Evolutionary conservation across 2,113 vertebrate species (phyloP).

Genomic region (Sphyrna mokarran): DNA sequence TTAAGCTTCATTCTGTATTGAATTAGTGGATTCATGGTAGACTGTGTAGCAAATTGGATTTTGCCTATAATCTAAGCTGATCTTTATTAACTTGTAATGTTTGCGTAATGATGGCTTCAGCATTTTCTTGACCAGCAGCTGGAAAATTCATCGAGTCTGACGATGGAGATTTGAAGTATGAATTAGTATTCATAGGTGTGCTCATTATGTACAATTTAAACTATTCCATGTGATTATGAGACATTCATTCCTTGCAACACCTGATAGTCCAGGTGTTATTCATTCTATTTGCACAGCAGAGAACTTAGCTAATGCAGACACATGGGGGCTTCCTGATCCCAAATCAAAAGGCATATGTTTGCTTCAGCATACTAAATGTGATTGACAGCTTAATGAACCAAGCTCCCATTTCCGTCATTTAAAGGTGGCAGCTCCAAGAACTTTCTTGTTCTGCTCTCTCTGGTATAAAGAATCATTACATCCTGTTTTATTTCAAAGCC

Average conservation of each 20-base stretch:
- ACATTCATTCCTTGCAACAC: background rate
- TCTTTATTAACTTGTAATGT: background rate
- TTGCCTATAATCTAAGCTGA: background rate
- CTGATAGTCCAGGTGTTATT: background rate
- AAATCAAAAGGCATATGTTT: background rate
- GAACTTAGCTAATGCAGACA: background rate
- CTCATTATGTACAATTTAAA: background rate
- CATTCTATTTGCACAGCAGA: background rate
- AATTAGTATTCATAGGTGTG: background rate
- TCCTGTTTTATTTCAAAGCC: background rate
- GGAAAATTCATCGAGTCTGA: background rate
- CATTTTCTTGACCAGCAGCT: background rate
- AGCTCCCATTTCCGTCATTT: background rate
- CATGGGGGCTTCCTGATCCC: background rate
- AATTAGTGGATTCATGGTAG: background rate
- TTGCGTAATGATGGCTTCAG: background rate
- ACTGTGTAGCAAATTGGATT: background rate
- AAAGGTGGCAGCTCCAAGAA: background rate
- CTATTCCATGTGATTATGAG: background rate
- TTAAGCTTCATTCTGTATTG: background rate
- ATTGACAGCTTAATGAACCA: background rate
- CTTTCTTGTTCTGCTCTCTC: background rate
- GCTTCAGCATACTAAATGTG: background rate
- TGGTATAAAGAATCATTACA: background rate
- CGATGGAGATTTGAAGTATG: background rate